phyloP scores from a whole-genome alignment of 1,140 invertebrate genomes.

The Aleiodes sp. region DNA sequence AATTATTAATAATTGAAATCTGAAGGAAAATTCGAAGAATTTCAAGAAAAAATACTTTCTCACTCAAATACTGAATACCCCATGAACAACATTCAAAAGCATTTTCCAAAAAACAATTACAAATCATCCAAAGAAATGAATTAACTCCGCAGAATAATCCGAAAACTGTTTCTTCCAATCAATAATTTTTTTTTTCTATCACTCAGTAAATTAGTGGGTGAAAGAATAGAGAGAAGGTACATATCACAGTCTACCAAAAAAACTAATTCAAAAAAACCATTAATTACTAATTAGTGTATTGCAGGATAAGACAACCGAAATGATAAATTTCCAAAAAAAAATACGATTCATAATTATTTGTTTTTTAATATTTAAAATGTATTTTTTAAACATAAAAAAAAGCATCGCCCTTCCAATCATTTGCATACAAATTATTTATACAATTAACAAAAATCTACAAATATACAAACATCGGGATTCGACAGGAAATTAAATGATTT shows the following conservation, averaged over 20 bases:
- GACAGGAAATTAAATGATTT: not conserved
- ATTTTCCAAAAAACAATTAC: not conserved
- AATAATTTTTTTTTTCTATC: not conserved
- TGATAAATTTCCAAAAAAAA: slow-evolving; percentile 1
- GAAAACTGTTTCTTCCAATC: not conserved
- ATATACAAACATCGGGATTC: slow-evolving; percentile 14
- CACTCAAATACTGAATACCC: not conserved
- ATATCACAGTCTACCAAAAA: slow-evolving; percentile 49
- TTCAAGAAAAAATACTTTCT: not conserved
- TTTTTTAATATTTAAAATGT: slow-evolving; percentile 16
- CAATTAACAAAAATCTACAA: slow-evolving; percentile 20
- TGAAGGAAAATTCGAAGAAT: not conserved
- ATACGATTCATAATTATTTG: slow-evolving; percentile 9
- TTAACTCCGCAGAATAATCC: not conserved
- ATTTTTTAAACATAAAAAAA: slow-evolving; percentile 20
- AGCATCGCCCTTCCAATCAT: not conserved
- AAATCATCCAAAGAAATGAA: not conserved
- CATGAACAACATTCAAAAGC: not conserved
- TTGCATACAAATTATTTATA: slow-evolving; percentile 10
- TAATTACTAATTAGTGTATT: slow-evolving; percentile 20
- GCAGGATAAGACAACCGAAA: not conserved
- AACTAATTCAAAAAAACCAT: slow-evolving; percentile 21
- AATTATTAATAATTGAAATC: not conserved
- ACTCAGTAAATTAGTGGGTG: not conserved
- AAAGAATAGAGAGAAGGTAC: slow-evolving; percentile 29